Evolutionary conservation across 2,113 vertebrate genomes (phyloP), one percentile per base, ranked within the genome.

Genomic region (Xenopus borealis): DNA sequence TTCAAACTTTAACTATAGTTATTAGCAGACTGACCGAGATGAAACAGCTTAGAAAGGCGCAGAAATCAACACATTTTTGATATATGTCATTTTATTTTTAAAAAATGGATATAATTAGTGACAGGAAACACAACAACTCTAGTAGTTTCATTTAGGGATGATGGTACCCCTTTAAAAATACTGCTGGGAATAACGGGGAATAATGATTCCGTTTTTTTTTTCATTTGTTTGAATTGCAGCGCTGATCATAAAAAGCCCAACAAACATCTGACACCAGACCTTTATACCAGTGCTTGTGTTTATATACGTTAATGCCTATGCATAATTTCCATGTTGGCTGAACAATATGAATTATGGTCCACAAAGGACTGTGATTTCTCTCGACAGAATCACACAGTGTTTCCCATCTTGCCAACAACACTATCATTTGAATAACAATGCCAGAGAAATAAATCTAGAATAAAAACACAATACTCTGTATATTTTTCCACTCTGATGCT

Each of bases 381-480:
- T 66, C 19, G 17, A 73, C 66, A 17, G 62, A 73, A 66, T 72
- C 62, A 12, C 44, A 23, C 53, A 67, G 45, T 67, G 53, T 64
- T 52, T 61, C 20, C 65, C 57, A 75, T 61, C 55, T 64, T 40
- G 27, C 62, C 44, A 65, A 75, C 72, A 75, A 74, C 53, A 68
- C 17, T 55, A 12, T 18, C 50, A 68, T 68, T 50, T 68, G 65
- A 75, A 75, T 68, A 75, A 75, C 65, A 68, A 75, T 61, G 55
- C 61, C 66, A 50, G 20, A 3, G 30, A 10, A 62, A 62, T 40
- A 61, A 66, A 66, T 68, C 62, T 65, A 62, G 68, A 65, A 68
- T 68, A 44, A 68, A 61, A 75, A 68, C 66, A 59, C 59, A 74
- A 74, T 67, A 67, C 67, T 58, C 53, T 67, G 63, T 20, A 66